These are phyloP conservation scores for Capromys pilorides DNA, from an alignment of 2,797 vertebrate species.

Conservation along the genomic window DNA sequence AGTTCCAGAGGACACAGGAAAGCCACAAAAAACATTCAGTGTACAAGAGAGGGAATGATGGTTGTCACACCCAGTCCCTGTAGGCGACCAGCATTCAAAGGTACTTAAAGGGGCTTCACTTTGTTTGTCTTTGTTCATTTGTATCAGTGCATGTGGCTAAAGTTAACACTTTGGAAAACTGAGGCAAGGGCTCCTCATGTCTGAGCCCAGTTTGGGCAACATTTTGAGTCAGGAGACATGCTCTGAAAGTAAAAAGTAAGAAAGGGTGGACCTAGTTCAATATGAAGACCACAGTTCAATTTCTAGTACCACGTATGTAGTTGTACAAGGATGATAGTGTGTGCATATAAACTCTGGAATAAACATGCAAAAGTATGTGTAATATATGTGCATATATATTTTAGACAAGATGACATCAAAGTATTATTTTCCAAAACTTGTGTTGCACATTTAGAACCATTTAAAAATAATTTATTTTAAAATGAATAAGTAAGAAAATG, in stretches of 20 bases:
- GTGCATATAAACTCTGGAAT: neutral
- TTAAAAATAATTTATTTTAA: neutral
- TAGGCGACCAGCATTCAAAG: neutral
- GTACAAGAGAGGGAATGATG: neutral
- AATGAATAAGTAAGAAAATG: constrained; percentile 35
- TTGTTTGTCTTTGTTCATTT: neutral
- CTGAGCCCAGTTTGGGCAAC: neutral
- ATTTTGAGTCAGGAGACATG: neutral
- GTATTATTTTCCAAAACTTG: neutral
- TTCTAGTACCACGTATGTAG: neutral
- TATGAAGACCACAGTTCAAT: neutral
- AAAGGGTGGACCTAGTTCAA: neutral
- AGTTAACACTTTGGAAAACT: neutral
- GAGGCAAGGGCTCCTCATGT: neutral
- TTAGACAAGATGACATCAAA: neutral
- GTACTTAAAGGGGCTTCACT: neutral
- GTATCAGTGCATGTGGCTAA: neutral
- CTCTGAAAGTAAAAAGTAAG: neutral
- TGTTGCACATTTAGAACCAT: neutral
- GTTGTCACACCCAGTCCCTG: neutral
- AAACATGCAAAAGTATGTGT: neutral
- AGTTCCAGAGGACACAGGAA: neutral
- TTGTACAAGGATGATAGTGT: neutral
- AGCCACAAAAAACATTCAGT: neutral
- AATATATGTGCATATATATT: neutral